phyloP scores from a whole-genome alignment of 1,140 invertebrate species.

The Dolichoris vasculosae region DNA sequence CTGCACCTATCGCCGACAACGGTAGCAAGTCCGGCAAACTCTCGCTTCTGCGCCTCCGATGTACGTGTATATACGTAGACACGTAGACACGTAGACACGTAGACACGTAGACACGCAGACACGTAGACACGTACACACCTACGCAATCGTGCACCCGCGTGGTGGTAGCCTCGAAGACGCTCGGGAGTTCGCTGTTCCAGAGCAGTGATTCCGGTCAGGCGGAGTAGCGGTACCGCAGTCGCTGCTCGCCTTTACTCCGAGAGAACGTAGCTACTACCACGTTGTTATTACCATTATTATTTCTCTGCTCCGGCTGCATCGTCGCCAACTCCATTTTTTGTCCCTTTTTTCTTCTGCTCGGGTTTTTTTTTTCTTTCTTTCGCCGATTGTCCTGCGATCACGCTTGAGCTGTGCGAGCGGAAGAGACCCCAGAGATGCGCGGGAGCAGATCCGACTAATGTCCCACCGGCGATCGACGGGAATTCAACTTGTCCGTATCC shows the following conservation, averaged over 20 bases:
- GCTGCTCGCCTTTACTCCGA: neutral
- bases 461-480: neutral
- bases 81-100: too few species aligned
- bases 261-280: neutral
- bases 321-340: slow-evolving; percentile 42
- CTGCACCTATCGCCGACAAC: neutral
- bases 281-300: neutral
- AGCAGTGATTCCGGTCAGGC: slow-evolving; percentile 73
- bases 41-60: neutral
- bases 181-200: slow-evolving; percentile 67
- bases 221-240: slow-evolving; percentile 68
- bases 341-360: slow-evolving; percentile 51
- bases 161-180: neutral
- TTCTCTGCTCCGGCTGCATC: slow-evolving; percentile 52
- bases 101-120: too few species aligned
- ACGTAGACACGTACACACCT: neutral
- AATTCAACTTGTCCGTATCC: too few species aligned
- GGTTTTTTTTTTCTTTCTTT: neutral
- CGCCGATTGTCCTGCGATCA: neutral
- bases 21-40: neutral
- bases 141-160: too few species aligned
- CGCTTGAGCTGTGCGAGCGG: neutral
- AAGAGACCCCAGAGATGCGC: neutral
- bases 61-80: too few species aligned
- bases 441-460: neutral